phyloP scores from a whole-genome alignment of 2,888 invertebrate genomes.

The Megastigmus dorsalis region DNA sequence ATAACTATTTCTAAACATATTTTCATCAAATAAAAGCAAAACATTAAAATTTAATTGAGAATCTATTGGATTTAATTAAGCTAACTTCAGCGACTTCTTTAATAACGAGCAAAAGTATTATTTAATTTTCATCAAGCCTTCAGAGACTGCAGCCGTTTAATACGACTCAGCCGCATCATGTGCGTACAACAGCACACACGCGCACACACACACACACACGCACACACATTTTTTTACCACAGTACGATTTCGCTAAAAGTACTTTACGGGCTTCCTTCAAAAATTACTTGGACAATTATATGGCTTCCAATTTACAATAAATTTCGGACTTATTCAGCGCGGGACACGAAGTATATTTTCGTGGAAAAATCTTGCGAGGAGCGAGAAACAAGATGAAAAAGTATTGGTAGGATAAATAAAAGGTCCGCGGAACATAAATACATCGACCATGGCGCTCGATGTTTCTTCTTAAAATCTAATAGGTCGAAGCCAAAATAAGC shows the following conservation, averaged over 20 bases:
- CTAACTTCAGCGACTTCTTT: too few relatives aligned
- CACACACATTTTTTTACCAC: background rate
- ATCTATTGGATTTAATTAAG: too few relatives aligned
- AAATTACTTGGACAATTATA: background rate
- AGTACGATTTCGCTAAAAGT: background rate
- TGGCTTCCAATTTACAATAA: background rate
- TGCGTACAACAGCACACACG: background rate
- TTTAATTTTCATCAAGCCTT: background rate
- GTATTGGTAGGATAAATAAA: too few relatives aligned
- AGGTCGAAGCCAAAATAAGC: background rate
- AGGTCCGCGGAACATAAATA: background rate
- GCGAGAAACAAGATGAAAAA: background rate
- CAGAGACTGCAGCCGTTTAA: background rate
- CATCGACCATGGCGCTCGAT: background rate
- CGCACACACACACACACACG: too few relatives aligned
- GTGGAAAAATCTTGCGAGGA: background rate
- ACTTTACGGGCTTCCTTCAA: background rate
- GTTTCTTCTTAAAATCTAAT: slow-evolving; percentile 3
- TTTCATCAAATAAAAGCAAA: too few relatives aligned
- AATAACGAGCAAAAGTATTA: background rate
- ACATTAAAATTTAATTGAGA: too few relatives aligned
- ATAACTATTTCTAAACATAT: too few relatives aligned
- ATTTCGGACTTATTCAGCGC: too few relatives aligned
- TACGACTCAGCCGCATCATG: background rate
- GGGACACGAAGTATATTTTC: too few relatives aligned